Conservation (phyloP, 2,888 invertebrate species). For the Syrista parreyssii region DNA sequence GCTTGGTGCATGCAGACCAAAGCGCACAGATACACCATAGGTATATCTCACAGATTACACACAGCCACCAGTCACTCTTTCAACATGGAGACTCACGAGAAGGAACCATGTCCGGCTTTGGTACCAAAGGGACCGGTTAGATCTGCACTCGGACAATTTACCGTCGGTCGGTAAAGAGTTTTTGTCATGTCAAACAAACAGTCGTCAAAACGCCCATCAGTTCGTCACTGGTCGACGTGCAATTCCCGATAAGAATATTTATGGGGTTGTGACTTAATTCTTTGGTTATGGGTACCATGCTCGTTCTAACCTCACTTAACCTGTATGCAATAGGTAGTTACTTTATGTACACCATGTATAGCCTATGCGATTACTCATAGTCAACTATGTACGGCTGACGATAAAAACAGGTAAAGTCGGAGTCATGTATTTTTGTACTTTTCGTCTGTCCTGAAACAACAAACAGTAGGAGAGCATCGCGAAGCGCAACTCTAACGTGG, state of each 20-base stretch:
- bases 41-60: slow-evolving; percentile 9
- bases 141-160: background rate
- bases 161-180: background rate
- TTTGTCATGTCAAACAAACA: background rate
- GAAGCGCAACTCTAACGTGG: background rate
- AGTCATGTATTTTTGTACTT: background rate
- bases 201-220: background rate
- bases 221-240: background rate
- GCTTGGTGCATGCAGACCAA: background rate
- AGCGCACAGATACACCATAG: slow-evolving; percentile 1
- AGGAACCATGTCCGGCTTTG: background rate
- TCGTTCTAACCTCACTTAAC: background rate
- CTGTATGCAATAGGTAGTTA: background rate
- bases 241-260: background rate
- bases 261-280: background rate
- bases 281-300: background rate
- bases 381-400: background rate
- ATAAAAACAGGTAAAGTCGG: background rate
- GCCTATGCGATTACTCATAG: background rate
- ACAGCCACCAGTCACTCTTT: slow-evolving; percentile 4
- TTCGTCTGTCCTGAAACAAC: background rate
- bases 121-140: background rate
- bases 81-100: background rate
- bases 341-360: background rate
- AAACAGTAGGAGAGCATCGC: background rate